Base-by-base conservation (phyloP, 2,888 invertebrate genomes). In the Drepanosiphum platanoidis region DNA sequence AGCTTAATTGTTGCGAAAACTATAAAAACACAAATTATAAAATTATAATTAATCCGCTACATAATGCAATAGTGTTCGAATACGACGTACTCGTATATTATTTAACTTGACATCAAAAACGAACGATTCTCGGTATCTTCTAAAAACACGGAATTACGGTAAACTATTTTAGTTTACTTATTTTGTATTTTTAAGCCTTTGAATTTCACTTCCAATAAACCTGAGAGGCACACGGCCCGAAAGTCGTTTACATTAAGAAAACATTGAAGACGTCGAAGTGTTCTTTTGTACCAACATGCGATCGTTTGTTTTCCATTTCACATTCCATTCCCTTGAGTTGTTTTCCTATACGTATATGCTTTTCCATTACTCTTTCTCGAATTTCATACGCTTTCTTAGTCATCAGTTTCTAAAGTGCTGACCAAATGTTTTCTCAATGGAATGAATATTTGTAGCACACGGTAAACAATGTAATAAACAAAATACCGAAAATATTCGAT, bases 221-320 rank as follows among this genome's bases (percentile, higher is more conserved):
- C 46, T n/a, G 68, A 80, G 79, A 34, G 46, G 79, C 68, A 18
- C 42, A 36, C 27, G 70, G 36, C 52, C 34, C 80, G 52, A 70
- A 70, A 68, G 27, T 80, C 64, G 46, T 80, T 66, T 80, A 52
- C 46, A 70, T 34, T 70, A 70, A 66, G 64, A 78, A 78, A 78
- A 78, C 42, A 66, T 78, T 66, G 42, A 66, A 78, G 64, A 66
- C 64, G 78, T 78, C 66, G 78, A 78, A 78, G 78, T 66, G 78
- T 78, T 78, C 78, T 64, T 42, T 78, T 39, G 64, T 78, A 78
- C 61, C 77, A 36, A 75, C 61, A 64, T 39, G 61, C 77, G 77
- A 78, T 78, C 61, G 22, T 80, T 80, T 80, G 52, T 70, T 80
- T 80, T 80, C 70, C 68, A 80, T 80, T 78, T 78, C 52, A 52